phyloP scores from a whole-genome alignment of 2,113 vertebrate genomes.

The Sturnira hondurensis region DNA sequence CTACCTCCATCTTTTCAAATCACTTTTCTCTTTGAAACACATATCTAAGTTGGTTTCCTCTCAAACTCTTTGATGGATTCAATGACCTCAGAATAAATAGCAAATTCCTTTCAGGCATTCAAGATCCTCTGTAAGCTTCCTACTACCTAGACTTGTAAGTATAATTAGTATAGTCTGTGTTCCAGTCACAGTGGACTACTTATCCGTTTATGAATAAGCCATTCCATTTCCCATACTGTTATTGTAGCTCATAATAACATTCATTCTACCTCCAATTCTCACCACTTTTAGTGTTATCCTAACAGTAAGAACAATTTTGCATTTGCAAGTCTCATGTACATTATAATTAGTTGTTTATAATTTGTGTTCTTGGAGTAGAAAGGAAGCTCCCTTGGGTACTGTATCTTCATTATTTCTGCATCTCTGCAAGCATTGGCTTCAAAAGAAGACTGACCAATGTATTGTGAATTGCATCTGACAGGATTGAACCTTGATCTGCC shows the following conservation, averaged over 20 bases:
- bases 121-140: neutral
- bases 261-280: neutral
- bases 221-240: neutral
- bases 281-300: neutral
- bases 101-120: conserved; percentile 28
- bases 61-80: conserved; percentile 3
- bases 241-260: neutral
- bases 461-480: neutral
- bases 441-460: neutral
- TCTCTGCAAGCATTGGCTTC: neutral
- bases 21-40: neutral
- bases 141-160: neutral
- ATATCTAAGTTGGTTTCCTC: neutral
- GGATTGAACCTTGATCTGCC: neutral
- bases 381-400: conserved; percentile 9
- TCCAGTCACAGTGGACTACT: neutral
- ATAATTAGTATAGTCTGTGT: neutral
- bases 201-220: neutral
- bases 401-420: neutral
- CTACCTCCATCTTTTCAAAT: neutral
- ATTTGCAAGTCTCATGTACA: neutral
- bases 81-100: conserved; percentile 11
- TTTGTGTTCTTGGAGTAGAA: neutral
- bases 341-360: conserved; percentile 1
- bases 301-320: neutral